Evolutionary conservation across 2,888 invertebrate genomes (phyloP), one percentile per base, ranked within the genome.

Genomic region (Catocala sponsa): DNA sequence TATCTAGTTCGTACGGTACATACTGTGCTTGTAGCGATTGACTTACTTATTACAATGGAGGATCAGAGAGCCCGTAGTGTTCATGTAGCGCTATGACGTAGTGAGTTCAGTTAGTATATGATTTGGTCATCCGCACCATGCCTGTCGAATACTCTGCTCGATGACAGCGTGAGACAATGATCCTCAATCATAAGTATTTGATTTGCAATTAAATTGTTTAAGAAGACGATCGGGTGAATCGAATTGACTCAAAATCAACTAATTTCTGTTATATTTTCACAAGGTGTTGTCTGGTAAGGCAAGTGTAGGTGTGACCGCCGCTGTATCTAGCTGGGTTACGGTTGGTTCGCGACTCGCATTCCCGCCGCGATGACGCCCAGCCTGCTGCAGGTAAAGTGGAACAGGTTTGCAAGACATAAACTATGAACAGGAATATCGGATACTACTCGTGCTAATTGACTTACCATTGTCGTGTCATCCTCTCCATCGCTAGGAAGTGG

Each of bases 231-330:
- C 87, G 87, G 91, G 91, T 86, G 87, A 84, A 85, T 84, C 86
- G 89, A 88, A 87, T 86, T 90, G 89, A 91, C 90, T 90, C 89
- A 92, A 91, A 93, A 94, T 92, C 92, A 90, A 94, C 94, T 94
- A 94, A 94, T 94, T 76, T 89, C 85, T 94, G 87, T 94, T 94
- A 93, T 94, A 92, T 92, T 94, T 94, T 93, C 92, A 94, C 91
- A 94, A 94, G 94, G 94, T 94, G 91, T 93, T 94, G 93, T 92
- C 94, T 94, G 92, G 91, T 94, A 94, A 92, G 92, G 94, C 92
- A 91, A 81, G 84, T 85, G 92, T 94, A 94, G 94, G 94, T 94
- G 94, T 92, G 94, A 88, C 86, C 87, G 91, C 85, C 84, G 92
- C 91, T 85, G 92, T 90, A 86, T 89, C 83, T 92, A 88, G 88